Evolutionary conservation across 2,797 vertebrate species (phyloP).

Genomic region (Enteromius unitaeniatus): DNA sequence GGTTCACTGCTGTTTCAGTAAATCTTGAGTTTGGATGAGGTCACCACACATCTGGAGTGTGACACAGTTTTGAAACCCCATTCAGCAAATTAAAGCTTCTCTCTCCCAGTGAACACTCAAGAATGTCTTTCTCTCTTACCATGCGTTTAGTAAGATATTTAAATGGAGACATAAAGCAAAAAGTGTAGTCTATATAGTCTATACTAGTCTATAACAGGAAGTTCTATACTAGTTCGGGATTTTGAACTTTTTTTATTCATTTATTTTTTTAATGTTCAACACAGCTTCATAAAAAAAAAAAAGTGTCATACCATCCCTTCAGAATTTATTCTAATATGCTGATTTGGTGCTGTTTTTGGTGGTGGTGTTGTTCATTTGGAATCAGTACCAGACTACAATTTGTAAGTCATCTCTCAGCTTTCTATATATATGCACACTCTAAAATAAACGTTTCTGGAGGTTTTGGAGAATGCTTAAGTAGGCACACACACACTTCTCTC

Average conservation of each 20-base stretch:
- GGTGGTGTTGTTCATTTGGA: not conserved
- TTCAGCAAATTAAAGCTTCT: constrained; percentile 25
- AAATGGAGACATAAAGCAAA: not conserved
- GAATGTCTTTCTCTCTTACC: not conserved
- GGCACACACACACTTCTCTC: not conserved
- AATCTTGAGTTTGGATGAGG: constrained; percentile 57
- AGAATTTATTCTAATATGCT: not conserved
- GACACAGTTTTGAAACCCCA: constrained; percentile 54
- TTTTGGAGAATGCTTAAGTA: not conserved
- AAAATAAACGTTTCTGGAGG: not conserved
- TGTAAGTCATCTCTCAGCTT: not conserved
- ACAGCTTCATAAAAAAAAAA: not conserved
- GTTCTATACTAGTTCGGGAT: too few species aligned
- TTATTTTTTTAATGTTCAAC: not conserved
- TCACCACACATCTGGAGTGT: constrained; percentile 61
- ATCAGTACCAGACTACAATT: not conserved
- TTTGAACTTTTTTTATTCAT: not conserved
- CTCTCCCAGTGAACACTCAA: constrained; percentile 18
- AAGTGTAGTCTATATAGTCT: not conserved
- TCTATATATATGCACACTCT: not conserved
- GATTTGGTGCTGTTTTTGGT: not conserved
- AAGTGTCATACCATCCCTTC: not conserved
- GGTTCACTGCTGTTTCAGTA: constrained; percentile 41
- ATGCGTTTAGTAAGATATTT: not conserved
- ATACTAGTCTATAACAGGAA: not conserved